Conservation (phyloP, 2,113 vertebrate genomes). For the Lagopus leucura region DNA sequence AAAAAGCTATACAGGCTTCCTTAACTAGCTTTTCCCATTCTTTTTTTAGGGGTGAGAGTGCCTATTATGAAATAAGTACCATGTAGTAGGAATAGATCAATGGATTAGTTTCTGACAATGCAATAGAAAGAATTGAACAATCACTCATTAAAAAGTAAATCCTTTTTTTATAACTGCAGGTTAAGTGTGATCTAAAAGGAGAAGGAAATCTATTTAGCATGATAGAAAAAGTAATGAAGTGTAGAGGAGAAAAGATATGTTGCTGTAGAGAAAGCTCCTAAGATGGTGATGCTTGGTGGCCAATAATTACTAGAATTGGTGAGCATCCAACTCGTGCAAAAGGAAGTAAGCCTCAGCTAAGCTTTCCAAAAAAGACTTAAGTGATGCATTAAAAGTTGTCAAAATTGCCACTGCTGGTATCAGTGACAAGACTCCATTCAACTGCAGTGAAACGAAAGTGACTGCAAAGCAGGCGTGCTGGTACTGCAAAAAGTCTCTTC, state of each 20-base stretch:
- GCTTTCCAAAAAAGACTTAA: constrained; percentile 14
- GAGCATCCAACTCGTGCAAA: neutral
- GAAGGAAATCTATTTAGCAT: neutral
- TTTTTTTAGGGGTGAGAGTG: neutral
- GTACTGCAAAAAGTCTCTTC: neutral
- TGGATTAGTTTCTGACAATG: constrained; percentile 1
- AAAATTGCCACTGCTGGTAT: constrained; percentile 29
- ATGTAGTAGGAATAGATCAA: neutral
- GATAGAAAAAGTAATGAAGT: neutral
- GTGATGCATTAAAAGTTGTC: neutral
- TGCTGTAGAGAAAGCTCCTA: neutral
- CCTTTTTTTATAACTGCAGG: neutral
- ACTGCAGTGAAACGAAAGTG: constrained; percentile 9
- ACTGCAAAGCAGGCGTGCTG: constrained; percentile 15
- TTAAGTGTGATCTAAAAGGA: neutral
- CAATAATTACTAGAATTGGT: neutral
- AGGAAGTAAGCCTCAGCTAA: constrained; percentile 10
- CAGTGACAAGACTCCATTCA: constrained; percentile 2
- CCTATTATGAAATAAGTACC: neutral
- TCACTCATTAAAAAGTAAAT: neutral
- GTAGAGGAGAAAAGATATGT: neutral
- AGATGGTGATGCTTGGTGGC: neutral
- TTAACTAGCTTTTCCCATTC: neutral
- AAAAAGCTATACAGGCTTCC: neutral
- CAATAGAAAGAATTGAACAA: neutral